Evolutionary conservation across 2,888 invertebrate genomes (phyloP).

Genomic region (Allacma fusca): DNA sequence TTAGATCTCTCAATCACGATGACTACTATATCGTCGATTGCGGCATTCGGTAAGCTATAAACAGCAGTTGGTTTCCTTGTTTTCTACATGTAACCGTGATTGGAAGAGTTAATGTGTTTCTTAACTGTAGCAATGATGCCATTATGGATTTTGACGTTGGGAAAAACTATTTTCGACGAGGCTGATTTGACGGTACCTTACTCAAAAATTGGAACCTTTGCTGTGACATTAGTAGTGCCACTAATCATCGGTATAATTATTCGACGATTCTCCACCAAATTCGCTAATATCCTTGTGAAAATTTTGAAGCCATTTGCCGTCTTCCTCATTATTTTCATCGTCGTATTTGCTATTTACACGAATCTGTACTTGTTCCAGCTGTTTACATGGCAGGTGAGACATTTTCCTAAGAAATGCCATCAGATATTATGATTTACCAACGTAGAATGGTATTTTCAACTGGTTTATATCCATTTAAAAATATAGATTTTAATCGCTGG

Average conservation of each 20-base stretch:
- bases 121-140: constrained; percentile 86
- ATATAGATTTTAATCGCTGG: constrained; percentile 82
- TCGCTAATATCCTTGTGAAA: constrained; percentile 76
- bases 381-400: constrained; percentile 86
- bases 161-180: constrained; percentile 75
- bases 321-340: constrained; percentile 80
- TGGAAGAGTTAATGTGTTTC: no score
- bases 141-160: constrained; percentile 88
- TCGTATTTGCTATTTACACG: constrained; percentile 86
- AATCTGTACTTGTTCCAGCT: constrained; percentile 88
- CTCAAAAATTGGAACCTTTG: constrained; percentile 75
- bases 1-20: constrained; percentile 92
- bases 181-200: constrained; percentile 82
- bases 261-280: constrained; percentile 74
- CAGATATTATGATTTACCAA: no score
- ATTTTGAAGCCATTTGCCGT: constrained; percentile 86
- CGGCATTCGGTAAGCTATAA: constrained; percentile 76
- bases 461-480: no score
- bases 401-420: no score
- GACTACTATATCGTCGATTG: constrained; percentile 89
- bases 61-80: no score
- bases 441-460: no score
- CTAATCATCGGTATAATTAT: constrained; percentile 74
- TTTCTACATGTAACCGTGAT: no score
- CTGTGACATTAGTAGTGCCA: constrained; percentile 80